Evolutionary conservation across 2,888 invertebrate species (phyloP).

Genomic region (Tridacna crocea): DNA sequence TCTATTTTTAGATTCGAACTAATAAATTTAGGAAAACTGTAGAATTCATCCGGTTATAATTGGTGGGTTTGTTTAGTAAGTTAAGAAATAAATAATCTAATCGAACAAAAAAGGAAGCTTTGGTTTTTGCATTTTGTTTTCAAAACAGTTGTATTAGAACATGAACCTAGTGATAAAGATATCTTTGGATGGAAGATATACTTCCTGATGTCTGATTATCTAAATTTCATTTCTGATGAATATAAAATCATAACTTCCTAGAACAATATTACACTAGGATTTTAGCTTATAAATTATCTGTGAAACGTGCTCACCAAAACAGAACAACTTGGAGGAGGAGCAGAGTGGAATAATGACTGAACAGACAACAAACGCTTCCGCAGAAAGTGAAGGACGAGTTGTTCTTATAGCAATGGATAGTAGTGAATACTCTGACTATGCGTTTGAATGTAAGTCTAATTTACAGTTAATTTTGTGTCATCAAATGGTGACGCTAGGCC

Average conservation of each 20-base stretch:
- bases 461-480: not conserved
- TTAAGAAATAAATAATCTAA: not conserved
- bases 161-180: too few species aligned
- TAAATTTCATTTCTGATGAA: too few species aligned
- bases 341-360: not conserved
- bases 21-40: not conserved
- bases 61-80: not conserved
- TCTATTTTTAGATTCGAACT: constrained; percentile 18
- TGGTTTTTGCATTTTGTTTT: too few species aligned
- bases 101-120: not conserved
- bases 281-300: too few species aligned
- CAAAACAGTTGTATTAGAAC: too few species aligned
- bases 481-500: too few species aligned
- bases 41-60: not conserved
- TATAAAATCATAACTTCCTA: too few species aligned
- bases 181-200: too few species aligned
- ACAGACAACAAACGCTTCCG: constrained; percentile 5
- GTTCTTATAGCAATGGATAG: constrained; percentile 71
- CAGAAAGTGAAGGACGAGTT: constrained; percentile 37
- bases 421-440: constrained; percentile 67
- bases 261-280: too few species aligned
- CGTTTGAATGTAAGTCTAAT: constrained; percentile 65
- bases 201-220: too few species aligned
- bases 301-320: too few species aligned
- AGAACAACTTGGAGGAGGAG: not conserved